Evolutionary conservation across 2,113 vertebrate species (phyloP).

Genomic region (Phoxinus phoxinus): DNA sequence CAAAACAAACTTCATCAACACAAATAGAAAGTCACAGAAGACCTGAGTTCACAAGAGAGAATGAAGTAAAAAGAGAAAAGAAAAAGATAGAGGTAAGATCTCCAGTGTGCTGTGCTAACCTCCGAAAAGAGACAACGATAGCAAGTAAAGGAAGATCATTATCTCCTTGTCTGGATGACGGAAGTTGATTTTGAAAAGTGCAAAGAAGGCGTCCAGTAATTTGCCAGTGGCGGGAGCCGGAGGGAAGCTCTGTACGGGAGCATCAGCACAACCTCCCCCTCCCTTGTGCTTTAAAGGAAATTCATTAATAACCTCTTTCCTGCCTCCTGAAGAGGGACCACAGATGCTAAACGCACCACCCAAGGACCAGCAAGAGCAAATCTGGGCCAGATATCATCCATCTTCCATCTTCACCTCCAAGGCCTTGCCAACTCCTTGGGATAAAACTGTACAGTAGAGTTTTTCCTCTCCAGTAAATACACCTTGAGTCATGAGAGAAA

Average conservation of each 20-base stretch:
- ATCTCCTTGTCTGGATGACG: slow-evolving; percentile 57
- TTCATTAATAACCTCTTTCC: slow-evolving; percentile 64
- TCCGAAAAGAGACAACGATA: slow-evolving; percentile 53
- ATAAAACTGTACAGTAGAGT: slow-evolving; percentile 3
- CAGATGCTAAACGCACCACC: slow-evolving; percentile 56
- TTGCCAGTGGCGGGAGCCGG: slow-evolving; percentile 40
- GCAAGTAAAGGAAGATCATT: slow-evolving; percentile 59
- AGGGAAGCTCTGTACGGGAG: slow-evolving; percentile 43
- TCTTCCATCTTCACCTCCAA: slow-evolving; percentile 54
- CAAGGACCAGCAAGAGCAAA: slow-evolving; percentile 60
- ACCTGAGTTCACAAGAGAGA: slow-evolving; percentile 35
- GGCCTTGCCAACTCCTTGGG: background rate
- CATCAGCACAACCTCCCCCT: slow-evolving; percentile 62
- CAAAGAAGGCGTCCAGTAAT: slow-evolving; percentile 62
- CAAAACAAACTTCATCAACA: slow-evolving; percentile 14
- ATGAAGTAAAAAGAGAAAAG: slow-evolving; percentile 8
- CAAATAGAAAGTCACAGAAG: slow-evolving; percentile 37
- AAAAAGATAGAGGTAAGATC: background rate
- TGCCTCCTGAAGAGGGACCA: slow-evolving; percentile 20
- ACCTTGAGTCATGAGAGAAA: background rate
- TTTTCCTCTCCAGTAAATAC: background rate
- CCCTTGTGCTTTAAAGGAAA: slow-evolving; percentile 47
- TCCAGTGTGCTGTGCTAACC: slow-evolving; percentile 29
- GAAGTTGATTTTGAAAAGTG: slow-evolving; percentile 58
- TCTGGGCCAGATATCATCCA: slow-evolving; percentile 61